These are phyloP conservation scores for Sinocyclocheilus rhinocerous DNA, from an alignment of 2,113 vertebrate species.

Conservation along the genomic window DNA sequence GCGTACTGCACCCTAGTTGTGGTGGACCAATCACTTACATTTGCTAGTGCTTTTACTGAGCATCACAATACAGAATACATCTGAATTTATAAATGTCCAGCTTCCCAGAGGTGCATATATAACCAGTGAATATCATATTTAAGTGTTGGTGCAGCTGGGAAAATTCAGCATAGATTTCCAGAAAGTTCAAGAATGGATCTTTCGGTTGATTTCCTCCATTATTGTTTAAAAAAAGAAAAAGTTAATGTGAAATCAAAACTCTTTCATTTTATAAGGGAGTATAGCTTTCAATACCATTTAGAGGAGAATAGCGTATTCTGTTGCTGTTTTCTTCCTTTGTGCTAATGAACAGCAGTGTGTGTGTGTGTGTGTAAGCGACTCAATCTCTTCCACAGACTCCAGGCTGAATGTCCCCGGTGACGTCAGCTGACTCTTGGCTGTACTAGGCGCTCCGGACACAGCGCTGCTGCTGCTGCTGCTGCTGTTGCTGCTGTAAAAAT, in stretches of 20 bases:
- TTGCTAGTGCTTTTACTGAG: not conserved
- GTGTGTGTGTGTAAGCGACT: conserved; percentile 44
- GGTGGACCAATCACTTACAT: not conserved
- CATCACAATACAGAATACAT: not conserved
- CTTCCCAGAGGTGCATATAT: not conserved
- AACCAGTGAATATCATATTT: not conserved
- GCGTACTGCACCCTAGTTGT: not conserved
- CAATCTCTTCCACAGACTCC: conserved; percentile 68
- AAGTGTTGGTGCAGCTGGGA: conserved; percentile 3
- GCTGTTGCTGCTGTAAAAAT: conserved; percentile 84
- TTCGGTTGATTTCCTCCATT: not conserved
- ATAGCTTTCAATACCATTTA: not conserved
- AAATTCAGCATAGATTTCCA: not conserved
- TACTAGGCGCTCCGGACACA: conserved; percentile 70
- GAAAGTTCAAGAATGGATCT: not conserved
- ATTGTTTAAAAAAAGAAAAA: not conserved
- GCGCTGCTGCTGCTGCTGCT: conserved; percentile 21
- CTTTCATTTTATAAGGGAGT: not conserved
- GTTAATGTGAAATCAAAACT: not conserved
- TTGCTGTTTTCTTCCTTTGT: conserved; percentile 35
- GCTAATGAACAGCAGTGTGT: conserved; percentile 4
- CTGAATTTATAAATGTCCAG: not conserved
- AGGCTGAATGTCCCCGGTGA: conserved; percentile 73
- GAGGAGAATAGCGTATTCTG: not conserved
- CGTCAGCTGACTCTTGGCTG: conserved; percentile 80